Evolutionary conservation across 2,113 vertebrate genomes (phyloP), one percentile per base, ranked within the genome.

Genomic region (Corythornis vintsioides): DNA sequence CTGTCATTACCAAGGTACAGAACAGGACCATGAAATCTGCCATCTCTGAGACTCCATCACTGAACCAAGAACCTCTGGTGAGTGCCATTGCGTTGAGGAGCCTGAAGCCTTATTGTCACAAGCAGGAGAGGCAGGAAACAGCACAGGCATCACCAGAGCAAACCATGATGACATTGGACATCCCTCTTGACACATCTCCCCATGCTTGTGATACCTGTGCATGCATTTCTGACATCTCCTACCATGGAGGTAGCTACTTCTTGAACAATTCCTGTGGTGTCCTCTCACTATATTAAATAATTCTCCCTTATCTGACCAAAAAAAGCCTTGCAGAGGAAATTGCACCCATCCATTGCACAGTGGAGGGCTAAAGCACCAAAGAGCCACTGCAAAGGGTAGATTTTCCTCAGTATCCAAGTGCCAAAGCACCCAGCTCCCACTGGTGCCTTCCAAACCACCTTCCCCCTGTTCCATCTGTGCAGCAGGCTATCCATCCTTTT

Each of bases 51-150:
- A 40, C 29, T 64, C 59, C 1, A 3, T 11, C 63, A 47, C 25
- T n/a, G 52, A 67, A 94, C 28, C 13, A 55, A 59, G 42, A 67
- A 40, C 7, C 33, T 63, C 47, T 4, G 5, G 16, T 16, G 28
- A 75, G 33, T n/a, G 28, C 8, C 60, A 66, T 0, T 13, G n/a
- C 13, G 66, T 26, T 38, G n/a, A 59, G 19, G 2, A 75, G 5
- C 35, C 45, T 33, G 18, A 55, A n/a, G 9, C 10, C n/a, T 31
- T 1, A 0, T 5, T 3, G 1, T 21, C 29, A 13, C 0, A 2
- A 74, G 19, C 15, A 60, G 40, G 20, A 42, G 47, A 13, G 9
- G 11, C 19, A 18, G 11, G 13, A 15, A 84, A 26, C 26, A 57
- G 14, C 1, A 1, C 3, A 24, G 22, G 13, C 24, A 70, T 29